Evolutionary conservation across 1,140 invertebrate genomes (phyloP), one percentile per base, ranked within the genome.

Genomic region (Pseudomyrmex sp.): DNA sequence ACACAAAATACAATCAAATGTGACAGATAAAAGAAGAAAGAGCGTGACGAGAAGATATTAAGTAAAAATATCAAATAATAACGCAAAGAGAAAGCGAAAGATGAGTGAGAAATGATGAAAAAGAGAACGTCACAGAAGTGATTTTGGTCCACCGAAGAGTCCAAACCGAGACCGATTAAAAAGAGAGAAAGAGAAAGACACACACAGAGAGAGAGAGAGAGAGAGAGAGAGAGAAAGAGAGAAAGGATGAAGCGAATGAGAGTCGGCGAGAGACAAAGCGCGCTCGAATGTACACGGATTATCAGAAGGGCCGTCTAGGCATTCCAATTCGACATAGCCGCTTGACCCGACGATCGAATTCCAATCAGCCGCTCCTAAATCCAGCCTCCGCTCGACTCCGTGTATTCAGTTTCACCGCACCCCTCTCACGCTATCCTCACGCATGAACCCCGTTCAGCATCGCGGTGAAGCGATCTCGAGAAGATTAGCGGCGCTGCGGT

Each of bases 331-430:
- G 77, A 90, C 87, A 89, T 86, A 84, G 82, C 74, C 74, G 82
- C 86, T 90, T 91, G 87, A 90, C 87, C 88, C 65, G 52, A 48
- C 88, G 86, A 91, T 91, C 87, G 87, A 92, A 91, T 91, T 91
- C 90, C 91, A 91, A 91, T 92, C 86, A 90, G 75, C 70, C 70
- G 18, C 84, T 65, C 70, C 70, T 86, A 77, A 83, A 80, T 84
- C 61, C 82, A 63, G 65, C 82, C 76, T 52, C 58, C 56, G 8
- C 26, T 48, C 20, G 58, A 35, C 26, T 66, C 44, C 46, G 50
- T 63, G n/a, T 46, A 82, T 52, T 48, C 23, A 20, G 44, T 26
- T 26, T 26, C 26, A 26, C 35, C 48, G 48, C 23, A 56, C 26
- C 3, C 2, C 18, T 23, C 48, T 76, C 26, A 26, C 26, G 2